Conservation (phyloP, 1,140 invertebrate genomes). For the Telenomus remus region DNA sequence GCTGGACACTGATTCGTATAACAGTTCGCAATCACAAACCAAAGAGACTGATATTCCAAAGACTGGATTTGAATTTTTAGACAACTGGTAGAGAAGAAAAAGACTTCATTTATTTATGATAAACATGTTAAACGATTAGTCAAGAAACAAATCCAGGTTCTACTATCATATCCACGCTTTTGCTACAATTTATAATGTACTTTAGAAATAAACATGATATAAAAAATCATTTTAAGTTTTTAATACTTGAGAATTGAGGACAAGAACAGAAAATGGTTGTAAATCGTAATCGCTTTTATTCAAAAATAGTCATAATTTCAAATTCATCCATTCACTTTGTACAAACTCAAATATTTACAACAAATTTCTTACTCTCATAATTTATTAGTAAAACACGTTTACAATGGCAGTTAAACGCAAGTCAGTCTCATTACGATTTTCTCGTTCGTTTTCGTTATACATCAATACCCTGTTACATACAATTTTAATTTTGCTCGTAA, state of each 20-base stretch:
- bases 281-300: too few relatives aligned
- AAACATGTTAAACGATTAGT: neutral
- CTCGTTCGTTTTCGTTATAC: constrained; percentile 40
- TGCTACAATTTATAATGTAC: too few relatives aligned
- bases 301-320: constrained; percentile 4
- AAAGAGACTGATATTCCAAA: constrained; percentile 79
- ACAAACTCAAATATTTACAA: constrained; percentile 67
- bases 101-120: constrained; percentile 1
- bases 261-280: too few relatives aligned
- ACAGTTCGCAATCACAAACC: constrained; percentile 68
- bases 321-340: constrained; percentile 56
- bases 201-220: too few relatives aligned
- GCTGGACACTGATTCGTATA: constrained; percentile 67
- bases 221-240: too few relatives aligned
- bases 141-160: neutral
- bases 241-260: too few relatives aligned
- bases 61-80: constrained; percentile 84
- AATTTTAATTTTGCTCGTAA: constrained; percentile 9
- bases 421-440: constrained; percentile 49
- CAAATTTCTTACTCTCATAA: constrained; percentile 45
- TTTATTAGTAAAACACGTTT: constrained; percentile 60
- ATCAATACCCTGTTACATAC: constrained; percentile 45
- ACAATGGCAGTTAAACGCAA: constrained; percentile 61
- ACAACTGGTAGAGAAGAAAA: constrained; percentile 78
- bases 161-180: too few relatives aligned